phyloP scores from a whole-genome alignment of 2,113 vertebrate genomes.

The Psammodynastes pulverulentus region DNA sequence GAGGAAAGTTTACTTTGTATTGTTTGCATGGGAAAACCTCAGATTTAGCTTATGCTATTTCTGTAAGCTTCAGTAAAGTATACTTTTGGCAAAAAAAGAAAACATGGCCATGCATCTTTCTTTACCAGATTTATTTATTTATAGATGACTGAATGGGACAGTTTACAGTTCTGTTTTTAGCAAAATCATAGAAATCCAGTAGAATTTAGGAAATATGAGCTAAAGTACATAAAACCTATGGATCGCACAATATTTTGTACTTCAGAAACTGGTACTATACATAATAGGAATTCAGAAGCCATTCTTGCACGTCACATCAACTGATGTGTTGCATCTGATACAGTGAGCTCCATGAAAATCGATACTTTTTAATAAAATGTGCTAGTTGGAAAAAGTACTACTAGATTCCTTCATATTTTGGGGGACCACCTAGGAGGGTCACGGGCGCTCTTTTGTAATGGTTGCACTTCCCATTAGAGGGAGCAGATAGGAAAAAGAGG shows the following conservation, averaged over 20 bases:
- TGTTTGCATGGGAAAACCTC: neutral
- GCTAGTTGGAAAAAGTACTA: neutral
- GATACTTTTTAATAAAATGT: neutral
- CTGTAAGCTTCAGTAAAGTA: neutral
- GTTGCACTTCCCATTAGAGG: neutral
- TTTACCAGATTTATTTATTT: too few relatives aligned
- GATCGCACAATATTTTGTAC: neutral
- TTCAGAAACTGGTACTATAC: neutral
- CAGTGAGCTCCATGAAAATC: neutral
- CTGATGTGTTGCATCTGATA: neutral
- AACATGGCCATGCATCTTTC: neutral
- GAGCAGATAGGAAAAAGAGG: neutral
- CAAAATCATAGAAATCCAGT: constrained; percentile 1
- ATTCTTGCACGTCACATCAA: neutral
- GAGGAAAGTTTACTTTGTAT: neutral
- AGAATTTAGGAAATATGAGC: neutral
- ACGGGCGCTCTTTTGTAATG: neutral
- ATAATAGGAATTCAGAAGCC: neutral
- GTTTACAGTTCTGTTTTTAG: neutral
- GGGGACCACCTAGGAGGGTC: neutral
- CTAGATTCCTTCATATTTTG: neutral
- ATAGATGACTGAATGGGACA: neutral
- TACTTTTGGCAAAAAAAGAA: neutral
- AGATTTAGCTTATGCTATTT: neutral
- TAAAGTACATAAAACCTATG: neutral